Percentiles rank a stretch among this genome's conserved stretches.
phyloP scores from a whole-genome alignment of 2,888 invertebrate genomes.

The Napeogenes sylphis region DNA sequence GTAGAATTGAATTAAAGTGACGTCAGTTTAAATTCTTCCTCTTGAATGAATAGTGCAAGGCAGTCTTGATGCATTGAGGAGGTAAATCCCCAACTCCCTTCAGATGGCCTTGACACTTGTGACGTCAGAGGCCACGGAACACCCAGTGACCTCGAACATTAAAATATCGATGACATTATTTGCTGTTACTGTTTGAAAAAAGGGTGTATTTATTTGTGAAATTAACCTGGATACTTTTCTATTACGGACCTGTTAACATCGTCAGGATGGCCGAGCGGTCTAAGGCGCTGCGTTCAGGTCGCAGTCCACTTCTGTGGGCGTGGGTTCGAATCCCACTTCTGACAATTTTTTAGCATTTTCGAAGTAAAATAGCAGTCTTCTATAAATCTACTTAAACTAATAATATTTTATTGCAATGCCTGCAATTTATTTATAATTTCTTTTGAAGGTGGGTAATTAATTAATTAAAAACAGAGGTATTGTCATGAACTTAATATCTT shows the following conservation, averaged over 20 bases:
- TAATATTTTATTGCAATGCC: no score
- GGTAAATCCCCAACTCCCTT: not conserved
- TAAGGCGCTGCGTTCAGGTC: constrained; percentile 21
- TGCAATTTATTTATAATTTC: not conserved
- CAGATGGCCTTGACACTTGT: not conserved
- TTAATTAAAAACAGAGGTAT: no score
- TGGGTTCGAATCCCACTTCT: constrained; percentile 19
- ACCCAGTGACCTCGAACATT: not conserved
- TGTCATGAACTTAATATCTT: no score
- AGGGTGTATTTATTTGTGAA: no score
- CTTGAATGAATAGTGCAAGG: not conserved
- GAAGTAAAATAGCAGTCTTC: not conserved
- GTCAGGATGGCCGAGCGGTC: constrained; percentile 21
- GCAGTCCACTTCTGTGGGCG: constrained; percentile 20
- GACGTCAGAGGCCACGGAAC: not conserved
- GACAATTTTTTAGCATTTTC: constrained; percentile 8
- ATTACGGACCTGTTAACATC: not conserved
- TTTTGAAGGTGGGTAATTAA: not conserved
- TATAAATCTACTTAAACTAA: no score
- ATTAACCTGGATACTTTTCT: no score
- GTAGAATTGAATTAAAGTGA: not conserved
- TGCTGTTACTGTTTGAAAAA: no score
- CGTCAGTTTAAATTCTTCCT: not conserved
- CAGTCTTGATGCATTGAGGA: not conserved
- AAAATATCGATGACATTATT: not conserved